Percentiles rank a stretch among this genome's conserved stretches.
These are phyloP conservation scores for Chelon labrosus DNA, from an alignment of 2,797 vertebrate species.

Conservation along the genomic window DNA sequence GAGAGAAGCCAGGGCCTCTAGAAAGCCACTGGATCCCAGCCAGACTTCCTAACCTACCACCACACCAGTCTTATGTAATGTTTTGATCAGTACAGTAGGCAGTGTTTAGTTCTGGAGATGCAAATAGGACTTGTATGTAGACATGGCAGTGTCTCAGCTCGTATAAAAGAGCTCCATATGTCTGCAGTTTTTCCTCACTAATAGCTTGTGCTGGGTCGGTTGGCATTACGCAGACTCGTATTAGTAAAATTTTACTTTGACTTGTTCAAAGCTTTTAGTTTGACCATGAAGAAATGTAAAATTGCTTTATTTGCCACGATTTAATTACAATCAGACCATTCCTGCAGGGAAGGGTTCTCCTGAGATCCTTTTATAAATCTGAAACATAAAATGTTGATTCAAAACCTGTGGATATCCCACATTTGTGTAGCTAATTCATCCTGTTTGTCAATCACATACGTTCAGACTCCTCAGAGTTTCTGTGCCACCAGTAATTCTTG, in stretches of 20 bases:
- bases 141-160: conserved; percentile 52
- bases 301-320: conserved; percentile 4
- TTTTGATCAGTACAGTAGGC: conserved; percentile 71
- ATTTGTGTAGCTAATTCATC: conserved; percentile 4
- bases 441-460: neutral
- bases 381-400: conserved; percentile 14
- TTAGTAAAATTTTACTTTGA: conserved; percentile 26
- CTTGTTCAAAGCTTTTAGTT: conserved; percentile 7
- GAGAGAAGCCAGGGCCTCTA: conserved; percentile 79
- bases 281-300: conserved; percentile 4
- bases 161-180: conserved; percentile 40
- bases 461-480: neutral
- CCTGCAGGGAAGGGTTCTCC: neutral
- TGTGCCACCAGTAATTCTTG: neutral
- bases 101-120: conserved; percentile 57
- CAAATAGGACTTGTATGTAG: conserved; percentile 68
- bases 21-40: conserved; percentile 74
- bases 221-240: conserved; percentile 37
- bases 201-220: conserved; percentile 34
- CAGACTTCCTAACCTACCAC: conserved; percentile 72
- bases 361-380: neutral
- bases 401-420: neutral
- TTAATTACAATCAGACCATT: conserved; percentile 16
- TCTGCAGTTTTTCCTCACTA: conserved; percentile 47
- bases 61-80: conserved; percentile 79